Percentiles rank a stretch among this genome's conserved stretches.
Conservation (phyloP, 2,888 invertebrate species). For the Dicycla oo region DNA sequence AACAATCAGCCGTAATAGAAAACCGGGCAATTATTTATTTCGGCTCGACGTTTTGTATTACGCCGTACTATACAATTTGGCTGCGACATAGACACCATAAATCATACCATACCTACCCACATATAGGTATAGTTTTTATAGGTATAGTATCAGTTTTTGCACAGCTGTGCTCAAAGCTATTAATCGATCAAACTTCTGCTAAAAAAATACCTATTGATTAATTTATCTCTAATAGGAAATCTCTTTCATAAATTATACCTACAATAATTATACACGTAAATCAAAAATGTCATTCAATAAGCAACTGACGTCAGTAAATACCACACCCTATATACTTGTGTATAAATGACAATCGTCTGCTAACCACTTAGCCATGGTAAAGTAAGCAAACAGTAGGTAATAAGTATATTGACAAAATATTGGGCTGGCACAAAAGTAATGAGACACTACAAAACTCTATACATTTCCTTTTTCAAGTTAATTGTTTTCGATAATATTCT, state of each 20-base stretch:
- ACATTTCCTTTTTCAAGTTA: too few relatives aligned
- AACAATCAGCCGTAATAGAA: too few relatives aligned
- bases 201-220: neutral
- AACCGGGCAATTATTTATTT: too few relatives aligned
- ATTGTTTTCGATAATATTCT: too few relatives aligned
- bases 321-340: slow-evolving; percentile 37
- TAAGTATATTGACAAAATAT: slow-evolving; percentile 59
- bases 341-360: slow-evolving; percentile 40
- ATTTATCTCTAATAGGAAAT: slow-evolving; percentile 5
- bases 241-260: slow-evolving; percentile 1
- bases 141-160: slow-evolving; percentile 8
- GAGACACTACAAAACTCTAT: too few relatives aligned
- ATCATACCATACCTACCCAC: neutral
- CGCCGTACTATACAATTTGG: too few relatives aligned
- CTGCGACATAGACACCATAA: neutral
- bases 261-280: neutral
- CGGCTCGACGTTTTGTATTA: too few relatives aligned
- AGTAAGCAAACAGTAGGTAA: slow-evolving; percentile 51
- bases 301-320: slow-evolving; percentile 33
- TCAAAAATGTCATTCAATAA: slow-evolving; percentile 31
- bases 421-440: too few relatives aligned
- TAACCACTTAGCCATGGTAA: slow-evolving; percentile 48
- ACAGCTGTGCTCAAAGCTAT: neutral
- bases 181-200: neutral
- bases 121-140: too few relatives aligned